phyloP scores from a whole-genome alignment of 2,797 vertebrate species.

The Fistularia commersonii region DNA sequence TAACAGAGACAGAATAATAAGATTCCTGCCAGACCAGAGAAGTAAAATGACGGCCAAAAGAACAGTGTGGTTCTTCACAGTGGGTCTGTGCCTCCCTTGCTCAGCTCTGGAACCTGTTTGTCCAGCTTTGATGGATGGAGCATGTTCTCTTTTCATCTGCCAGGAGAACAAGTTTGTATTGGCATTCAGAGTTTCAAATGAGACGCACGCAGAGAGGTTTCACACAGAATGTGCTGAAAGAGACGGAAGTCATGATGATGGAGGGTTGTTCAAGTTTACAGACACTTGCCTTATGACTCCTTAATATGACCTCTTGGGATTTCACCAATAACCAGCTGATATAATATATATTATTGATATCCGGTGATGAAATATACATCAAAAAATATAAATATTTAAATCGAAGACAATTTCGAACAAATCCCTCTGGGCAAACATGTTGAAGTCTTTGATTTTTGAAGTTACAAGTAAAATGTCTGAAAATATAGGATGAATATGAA shows the following conservation, averaged over 20 bases:
- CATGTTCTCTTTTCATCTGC: constrained; percentile 37
- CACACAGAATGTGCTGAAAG: constrained; percentile 32
- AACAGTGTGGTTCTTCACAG: constrained; percentile 28
- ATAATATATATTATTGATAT: too few species aligned
- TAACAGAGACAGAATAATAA: constrained; percentile 44
- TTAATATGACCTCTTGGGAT: background rate
- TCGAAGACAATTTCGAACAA: too few species aligned
- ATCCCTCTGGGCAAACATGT: too few species aligned
- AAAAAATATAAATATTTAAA: too few species aligned
- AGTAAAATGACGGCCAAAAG: constrained; percentile 8
- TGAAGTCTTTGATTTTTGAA: too few species aligned
- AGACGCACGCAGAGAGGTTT: constrained; percentile 23
- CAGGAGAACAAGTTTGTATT: constrained; percentile 51
- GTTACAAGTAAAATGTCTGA: too few species aligned
- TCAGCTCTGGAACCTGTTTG: constrained; percentile 45
- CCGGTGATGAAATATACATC: too few species aligned
- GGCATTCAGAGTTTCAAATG: constrained; percentile 24
- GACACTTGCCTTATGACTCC: background rate
- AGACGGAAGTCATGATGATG: constrained; percentile 12
- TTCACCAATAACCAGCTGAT: too few species aligned
- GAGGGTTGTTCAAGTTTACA: constrained; percentile 3
- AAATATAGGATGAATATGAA: too few species aligned
- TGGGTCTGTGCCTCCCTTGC: constrained; percentile 32
- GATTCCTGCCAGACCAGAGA: constrained; percentile 18
- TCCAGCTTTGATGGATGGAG: constrained; percentile 46